These are phyloP conservation scores for Machimus atricapillus DNA, from an alignment of 2,888 invertebrate genomes.

Conservation along the genomic window DNA sequence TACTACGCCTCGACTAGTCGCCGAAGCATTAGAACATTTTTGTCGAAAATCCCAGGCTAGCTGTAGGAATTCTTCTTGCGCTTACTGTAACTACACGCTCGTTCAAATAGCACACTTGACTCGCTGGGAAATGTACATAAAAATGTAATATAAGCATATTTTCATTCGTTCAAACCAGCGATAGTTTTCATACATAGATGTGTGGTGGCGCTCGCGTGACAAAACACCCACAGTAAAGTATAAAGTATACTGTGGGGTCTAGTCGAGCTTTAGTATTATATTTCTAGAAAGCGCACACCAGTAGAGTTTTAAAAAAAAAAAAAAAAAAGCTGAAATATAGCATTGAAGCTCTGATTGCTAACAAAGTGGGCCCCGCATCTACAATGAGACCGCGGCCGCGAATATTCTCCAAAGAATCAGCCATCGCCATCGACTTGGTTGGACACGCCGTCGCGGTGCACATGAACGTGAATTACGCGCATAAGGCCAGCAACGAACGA, in stretches of 20 bases:
- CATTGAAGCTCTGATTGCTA: conserved; percentile 20
- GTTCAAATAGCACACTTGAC: conserved; percentile 25
- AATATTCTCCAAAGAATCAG: neutral
- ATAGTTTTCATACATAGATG: neutral
- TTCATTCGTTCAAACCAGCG: neutral
- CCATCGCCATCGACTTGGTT: neutral
- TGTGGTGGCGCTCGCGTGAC: neutral
- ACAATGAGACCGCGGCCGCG: conserved; percentile 10
- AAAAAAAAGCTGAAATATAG: conserved; percentile 17
- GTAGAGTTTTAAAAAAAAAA: neutral
- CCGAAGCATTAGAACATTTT: neutral
- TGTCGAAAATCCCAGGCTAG: neutral
- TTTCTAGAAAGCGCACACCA: neutral
- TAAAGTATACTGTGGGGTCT: neutral
- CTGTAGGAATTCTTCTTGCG: neutral
- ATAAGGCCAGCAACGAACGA: conserved; percentile 10
- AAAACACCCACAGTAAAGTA: conserved; percentile 26
- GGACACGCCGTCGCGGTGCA: conserved; percentile 6
- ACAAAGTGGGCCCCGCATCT: conserved; percentile 10
- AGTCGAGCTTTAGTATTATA: neutral
- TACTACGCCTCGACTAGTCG: neutral
- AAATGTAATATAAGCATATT: conserved; percentile 2
- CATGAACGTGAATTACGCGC: conserved; percentile 42
- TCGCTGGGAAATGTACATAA: conserved; percentile 9
- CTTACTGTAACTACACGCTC: neutral